A percentile compares a stretch with the other conserved stretches of the same genome.
phyloP scores from a whole-genome alignment of 2,797 vertebrate species.

The Gymnoscopelus braueri region DNA sequence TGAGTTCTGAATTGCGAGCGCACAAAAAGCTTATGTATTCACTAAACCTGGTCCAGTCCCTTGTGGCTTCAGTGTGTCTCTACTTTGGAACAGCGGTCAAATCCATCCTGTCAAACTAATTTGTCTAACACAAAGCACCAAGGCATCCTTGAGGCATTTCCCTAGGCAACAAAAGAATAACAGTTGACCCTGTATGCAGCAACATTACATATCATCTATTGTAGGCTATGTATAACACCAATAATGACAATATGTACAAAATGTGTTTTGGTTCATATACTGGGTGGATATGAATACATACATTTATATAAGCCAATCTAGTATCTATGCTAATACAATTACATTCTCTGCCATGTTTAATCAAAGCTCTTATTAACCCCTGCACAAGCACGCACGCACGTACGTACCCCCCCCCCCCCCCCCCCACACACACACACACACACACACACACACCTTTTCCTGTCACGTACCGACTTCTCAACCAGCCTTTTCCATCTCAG shows the following conservation, averaged over 20 bases:
- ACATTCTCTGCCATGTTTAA: conserved; percentile 27
- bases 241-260: background rate
- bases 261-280: too few relatives aligned
- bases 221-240: background rate
- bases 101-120: background rate
- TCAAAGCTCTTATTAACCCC: background rate
- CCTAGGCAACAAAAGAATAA: background rate
- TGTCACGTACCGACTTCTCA: conserved; percentile 10
- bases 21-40: too few relatives aligned
- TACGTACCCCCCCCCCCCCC: too few relatives aligned
- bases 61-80: background rate
- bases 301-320: conserved; percentile 37
- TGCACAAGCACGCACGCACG: background rate
- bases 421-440: too few relatives aligned
- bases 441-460: conserved; percentile 13
- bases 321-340: conserved; percentile 28
- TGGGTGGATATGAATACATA: conserved; percentile 15
- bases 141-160: conserved; percentile 15
- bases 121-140: conserved; percentile 11
- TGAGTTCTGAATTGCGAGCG: too few relatives aligned
- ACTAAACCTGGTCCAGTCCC: background rate
- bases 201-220: conserved; percentile 6
- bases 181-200: conserved; percentile 3
- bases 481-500: conserved; percentile 7
- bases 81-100: too few relatives aligned